Evolutionary conservation across 2,113 vertebrate species (phyloP), one percentile per base, ranked within the genome.

Genomic region (Polypterus senegalus): DNA sequence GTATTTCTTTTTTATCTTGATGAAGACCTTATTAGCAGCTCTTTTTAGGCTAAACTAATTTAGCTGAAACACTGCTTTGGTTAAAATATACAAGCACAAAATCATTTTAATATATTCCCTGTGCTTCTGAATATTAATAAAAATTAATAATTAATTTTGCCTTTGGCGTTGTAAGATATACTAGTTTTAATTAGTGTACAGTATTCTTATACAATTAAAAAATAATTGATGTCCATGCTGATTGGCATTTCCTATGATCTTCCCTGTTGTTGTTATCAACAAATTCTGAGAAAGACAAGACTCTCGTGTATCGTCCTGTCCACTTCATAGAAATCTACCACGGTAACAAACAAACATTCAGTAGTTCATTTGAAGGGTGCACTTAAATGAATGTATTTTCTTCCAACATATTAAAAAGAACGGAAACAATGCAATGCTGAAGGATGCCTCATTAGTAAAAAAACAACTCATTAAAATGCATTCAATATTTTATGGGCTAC

Each of bases 171-270:
- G 91, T 87, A 92, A 96, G 92, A 97, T 94, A 94, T 94, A 96
- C 95, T 96, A 91, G 91, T 94, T 96, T 97, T 98, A 97, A 98
- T 98, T 97, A 98, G 96, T 94, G 93, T 95, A 93, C 88, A 92
- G 89, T 94, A 96, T 93, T 98, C 89, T 84, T 92, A 86, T 89
- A 94, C 93, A 98, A 97, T 98, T 97, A 98, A 95, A 96, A 97
- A 92, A 91, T 92, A 93, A 94, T 90, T 97, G 92, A 97, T 92
- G 92, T 93, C 92, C 91, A 92, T 79, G 86, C 85, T 88, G 89
- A 88, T 88, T 86, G 90, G 88, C 88, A 80, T 87, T 84, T 84
- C 79, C 88, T 91, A 81, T 88, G 90, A 94, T 89, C 88, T 90
- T 82, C 85, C 88, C 86, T 87, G 83, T 91, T 91, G 91, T 93